Conservation (phyloP, 2,797 vertebrate species). For the Danio jaintianensis region DNA sequence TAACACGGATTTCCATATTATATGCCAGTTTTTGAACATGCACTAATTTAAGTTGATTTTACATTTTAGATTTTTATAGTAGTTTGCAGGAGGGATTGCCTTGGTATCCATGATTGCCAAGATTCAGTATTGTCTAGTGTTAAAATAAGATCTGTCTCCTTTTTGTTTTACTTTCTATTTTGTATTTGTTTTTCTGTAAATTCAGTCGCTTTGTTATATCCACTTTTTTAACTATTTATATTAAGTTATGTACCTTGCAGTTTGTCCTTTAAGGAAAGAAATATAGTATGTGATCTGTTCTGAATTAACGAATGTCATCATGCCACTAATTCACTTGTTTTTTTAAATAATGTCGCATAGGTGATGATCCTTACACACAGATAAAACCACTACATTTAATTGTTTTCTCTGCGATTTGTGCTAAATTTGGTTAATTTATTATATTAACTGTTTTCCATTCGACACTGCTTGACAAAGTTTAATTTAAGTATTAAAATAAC, state of each 20-base stretch:
- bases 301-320: slow-evolving; percentile 8
- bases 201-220: slow-evolving; percentile 70
- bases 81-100: slow-evolving; percentile 18
- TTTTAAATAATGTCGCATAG: slow-evolving; percentile 5
- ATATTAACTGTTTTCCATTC: background rate
- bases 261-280: slow-evolving; percentile 40
- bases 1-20: background rate
- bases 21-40: slow-evolving; percentile 20
- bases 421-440: slow-evolving; percentile 21
- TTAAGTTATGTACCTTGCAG: slow-evolving; percentile 69
- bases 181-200: slow-evolving; percentile 83
- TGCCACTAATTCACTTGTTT: slow-evolving; percentile 20
- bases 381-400: slow-evolving; percentile 16
- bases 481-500: background rate
- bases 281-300: slow-evolving; percentile 42
- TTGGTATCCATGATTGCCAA: slow-evolving; percentile 25
- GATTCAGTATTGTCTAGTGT: slow-evolving; percentile 41
- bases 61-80: background rate
- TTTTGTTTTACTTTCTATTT: slow-evolving; percentile 2
- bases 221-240: slow-evolving; percentile 92
- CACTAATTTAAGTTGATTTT: slow-evolving; percentile 19
- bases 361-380: background rate
- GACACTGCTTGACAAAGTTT: background rate
- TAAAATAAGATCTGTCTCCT: background rate
- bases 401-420: slow-evolving; percentile 18